These are phyloP conservation scores for Beaufortia kweichowensis DNA, from an alignment of 2,113 vertebrate genomes.

Conservation along the genomic window DNA sequence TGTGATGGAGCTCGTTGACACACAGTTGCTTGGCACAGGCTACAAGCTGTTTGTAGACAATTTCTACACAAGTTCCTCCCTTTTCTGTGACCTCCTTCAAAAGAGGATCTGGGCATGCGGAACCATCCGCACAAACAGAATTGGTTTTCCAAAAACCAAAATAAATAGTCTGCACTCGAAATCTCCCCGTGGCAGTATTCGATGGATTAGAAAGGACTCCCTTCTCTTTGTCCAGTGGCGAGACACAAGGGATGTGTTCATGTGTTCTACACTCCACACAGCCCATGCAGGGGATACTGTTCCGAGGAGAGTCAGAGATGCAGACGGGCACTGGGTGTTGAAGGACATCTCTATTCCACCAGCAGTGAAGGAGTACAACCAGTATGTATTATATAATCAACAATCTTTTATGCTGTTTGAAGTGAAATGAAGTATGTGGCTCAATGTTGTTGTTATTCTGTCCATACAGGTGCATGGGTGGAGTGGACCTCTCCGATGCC, in stretches of 20 bases:
- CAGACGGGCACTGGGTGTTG: not conserved
- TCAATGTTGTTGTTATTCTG: not conserved
- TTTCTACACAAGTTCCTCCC: not conserved
- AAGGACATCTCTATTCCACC: not conserved
- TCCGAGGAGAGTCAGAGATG: not conserved
- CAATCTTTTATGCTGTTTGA: not conserved
- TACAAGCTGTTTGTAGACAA: not conserved
- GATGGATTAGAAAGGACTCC: not conserved
- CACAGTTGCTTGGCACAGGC: not conserved
- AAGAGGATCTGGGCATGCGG: not conserved
- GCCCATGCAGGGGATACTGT: not conserved
- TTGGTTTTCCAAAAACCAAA: not conserved
- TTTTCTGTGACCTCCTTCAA: not conserved
- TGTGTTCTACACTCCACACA: not conserved
- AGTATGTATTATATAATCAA: not conserved
- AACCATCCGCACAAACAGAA: not conserved
- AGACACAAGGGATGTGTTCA: not conserved
- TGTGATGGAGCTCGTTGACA: not conserved
- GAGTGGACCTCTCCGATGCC: conserved; percentile 11
- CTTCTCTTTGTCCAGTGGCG: conserved; percentile 6
- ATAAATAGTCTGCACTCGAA: not conserved
- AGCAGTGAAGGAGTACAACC: conserved; percentile 6
- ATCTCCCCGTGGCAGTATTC: not conserved
- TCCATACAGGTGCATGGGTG: not conserved
- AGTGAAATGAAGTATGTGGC: not conserved